Percentiles rank a stretch among this genome's conserved stretches.
These are phyloP conservation scores for Halcyon badia DNA, from an alignment of 2,797 vertebrate genomes.

Conservation along the genomic window DNA sequence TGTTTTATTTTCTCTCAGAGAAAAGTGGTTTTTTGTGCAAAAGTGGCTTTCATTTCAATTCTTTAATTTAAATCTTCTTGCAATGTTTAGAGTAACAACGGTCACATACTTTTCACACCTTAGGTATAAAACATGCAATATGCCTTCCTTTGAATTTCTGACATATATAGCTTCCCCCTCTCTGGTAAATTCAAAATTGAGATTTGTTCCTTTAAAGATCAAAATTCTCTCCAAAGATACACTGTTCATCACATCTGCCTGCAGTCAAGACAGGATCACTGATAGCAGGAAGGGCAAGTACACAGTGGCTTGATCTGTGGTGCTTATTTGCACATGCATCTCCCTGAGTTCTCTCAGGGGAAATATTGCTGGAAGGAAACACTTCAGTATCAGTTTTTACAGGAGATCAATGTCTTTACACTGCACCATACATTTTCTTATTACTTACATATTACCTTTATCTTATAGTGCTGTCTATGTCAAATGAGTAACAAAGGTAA, in stretches of 20 bases:
- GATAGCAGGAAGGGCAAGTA: background rate
- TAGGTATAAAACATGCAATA: background rate
- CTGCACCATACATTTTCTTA: background rate
- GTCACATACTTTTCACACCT: background rate
- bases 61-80: background rate
- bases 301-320: background rate
- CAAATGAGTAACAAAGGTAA: background rate
- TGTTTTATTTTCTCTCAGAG: background rate
- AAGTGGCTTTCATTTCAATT: background rate
- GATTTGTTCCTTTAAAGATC: background rate
- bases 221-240: background rate
- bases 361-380: background rate
- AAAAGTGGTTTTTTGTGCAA: background rate
- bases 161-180: background rate
- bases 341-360: background rate
- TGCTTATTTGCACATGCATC: background rate
- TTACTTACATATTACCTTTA: background rate
- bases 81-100: accelerated
- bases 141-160: background rate
- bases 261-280: background rate
- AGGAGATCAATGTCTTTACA: background rate
- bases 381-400: background rate
- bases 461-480: background rate
- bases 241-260: background rate
- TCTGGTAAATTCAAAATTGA: background rate